Evolutionary conservation across 1,140 invertebrate species (phyloP).

Genomic region (Choristoneura fumiferana): DNA sequence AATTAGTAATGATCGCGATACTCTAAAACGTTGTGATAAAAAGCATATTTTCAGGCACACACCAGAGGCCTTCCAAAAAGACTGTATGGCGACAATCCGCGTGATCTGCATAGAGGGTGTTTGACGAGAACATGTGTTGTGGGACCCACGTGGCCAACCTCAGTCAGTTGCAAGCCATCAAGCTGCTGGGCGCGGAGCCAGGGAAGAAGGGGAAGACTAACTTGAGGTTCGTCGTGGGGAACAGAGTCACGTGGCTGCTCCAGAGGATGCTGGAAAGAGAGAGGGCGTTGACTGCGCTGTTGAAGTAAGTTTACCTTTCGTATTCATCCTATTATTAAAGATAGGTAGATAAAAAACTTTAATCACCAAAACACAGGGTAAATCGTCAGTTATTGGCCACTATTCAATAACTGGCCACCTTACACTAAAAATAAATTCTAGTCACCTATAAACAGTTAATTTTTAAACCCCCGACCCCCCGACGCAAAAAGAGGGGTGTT

Average conservation of each 20-base stretch:
- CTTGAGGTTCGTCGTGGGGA: constrained; percentile 85
- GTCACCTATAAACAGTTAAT: too few relatives aligned
- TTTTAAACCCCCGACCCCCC: too few relatives aligned
- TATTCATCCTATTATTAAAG: too few relatives aligned
- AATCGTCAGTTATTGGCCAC: too few relatives aligned
- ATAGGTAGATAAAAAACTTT: too few relatives aligned
- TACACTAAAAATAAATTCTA: too few relatives aligned
- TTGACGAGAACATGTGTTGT: constrained; percentile 92
- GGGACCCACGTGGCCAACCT: constrained; percentile 91
- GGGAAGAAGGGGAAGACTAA: constrained; percentile 87
- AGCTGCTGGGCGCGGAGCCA: constrained; percentile 84
- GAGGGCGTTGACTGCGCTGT: constrained; percentile 81
- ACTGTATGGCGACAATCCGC: constrained; percentile 85
- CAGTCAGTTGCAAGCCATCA: constrained; percentile 88
- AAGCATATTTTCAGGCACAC: constrained; percentile 59
- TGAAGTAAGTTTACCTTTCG: constrained; percentile 79
- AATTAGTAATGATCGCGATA: too few relatives aligned
- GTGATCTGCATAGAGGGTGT: constrained; percentile 85
- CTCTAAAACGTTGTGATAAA: neutral
- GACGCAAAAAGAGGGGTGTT: too few relatives aligned
- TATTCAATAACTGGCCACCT: too few relatives aligned
- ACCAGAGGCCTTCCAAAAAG: constrained; percentile 86
- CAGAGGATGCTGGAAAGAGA: constrained; percentile 82
- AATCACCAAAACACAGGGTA: too few relatives aligned
- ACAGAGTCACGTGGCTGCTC: constrained; percentile 81